Evolutionary conservation across 2,797 vertebrate genomes (phyloP).

Genomic region (Streptopelia turtur): DNA sequence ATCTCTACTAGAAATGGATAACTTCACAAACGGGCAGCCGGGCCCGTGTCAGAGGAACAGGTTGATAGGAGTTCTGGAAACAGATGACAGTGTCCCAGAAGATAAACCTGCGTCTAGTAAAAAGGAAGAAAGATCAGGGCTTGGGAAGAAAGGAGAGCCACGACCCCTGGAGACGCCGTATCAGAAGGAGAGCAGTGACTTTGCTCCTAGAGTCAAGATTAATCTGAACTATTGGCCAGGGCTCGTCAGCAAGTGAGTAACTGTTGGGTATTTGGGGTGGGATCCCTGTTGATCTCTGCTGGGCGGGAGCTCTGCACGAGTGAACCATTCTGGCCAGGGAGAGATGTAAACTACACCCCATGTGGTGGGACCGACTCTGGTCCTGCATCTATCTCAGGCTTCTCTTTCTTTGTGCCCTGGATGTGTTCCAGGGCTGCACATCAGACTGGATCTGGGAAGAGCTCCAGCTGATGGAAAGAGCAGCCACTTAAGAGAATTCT

Average conservation of each 20-base stretch:
- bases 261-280: neutral
- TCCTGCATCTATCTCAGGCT: slow-evolving; percentile 36
- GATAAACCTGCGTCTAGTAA: neutral
- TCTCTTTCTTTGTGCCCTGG: slow-evolving; percentile 30
- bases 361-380: neutral
- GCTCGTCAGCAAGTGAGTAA: slow-evolving; percentile 68
- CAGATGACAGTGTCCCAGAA: slow-evolving; percentile 51
- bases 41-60: slow-evolving; percentile 45
- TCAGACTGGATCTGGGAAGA: slow-evolving; percentile 44
- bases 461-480: slow-evolving; percentile 58
- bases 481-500: slow-evolving; percentile 37
- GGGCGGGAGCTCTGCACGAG: neutral
- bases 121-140: neutral
- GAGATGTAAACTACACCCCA: neutral
- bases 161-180: slow-evolving; percentile 75
- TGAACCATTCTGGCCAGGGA: neutral
- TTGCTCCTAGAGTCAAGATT: slow-evolving; percentile 67
- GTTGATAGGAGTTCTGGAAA: slow-evolving; percentile 61
- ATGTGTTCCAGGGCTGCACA: neutral
- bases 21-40: slow-evolving; percentile 19
- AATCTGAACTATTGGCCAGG: slow-evolving; percentile 66
- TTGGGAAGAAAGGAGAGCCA: slow-evolving; percentile 26
- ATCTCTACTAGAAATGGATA: slow-evolving; percentile 47
- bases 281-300: neutral
- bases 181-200: slow-evolving; percentile 72